Evolutionary conservation across 2,797 vertebrate genomes (phyloP).

Genomic region (Enteromius afrohamiltoni): DNA sequence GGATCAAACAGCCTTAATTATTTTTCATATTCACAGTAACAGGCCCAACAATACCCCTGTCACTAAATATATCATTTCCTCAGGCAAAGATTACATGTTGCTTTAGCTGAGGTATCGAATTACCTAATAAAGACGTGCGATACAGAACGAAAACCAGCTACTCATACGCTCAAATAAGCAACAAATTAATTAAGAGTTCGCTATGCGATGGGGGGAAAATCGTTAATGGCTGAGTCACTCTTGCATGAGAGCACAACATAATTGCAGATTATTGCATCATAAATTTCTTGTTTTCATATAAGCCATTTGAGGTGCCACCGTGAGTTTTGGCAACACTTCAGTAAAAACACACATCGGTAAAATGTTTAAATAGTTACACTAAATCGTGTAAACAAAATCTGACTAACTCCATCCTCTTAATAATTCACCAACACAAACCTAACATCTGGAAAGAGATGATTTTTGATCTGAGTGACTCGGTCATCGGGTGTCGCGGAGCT

Average conservation of each 20-base stretch:
- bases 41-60: constrained; percentile 69
- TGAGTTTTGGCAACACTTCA: constrained; percentile 38
- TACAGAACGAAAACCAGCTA: constrained; percentile 46
- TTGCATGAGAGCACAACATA: constrained; percentile 50
- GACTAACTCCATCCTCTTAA: not conserved
- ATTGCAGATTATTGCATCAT: constrained; percentile 58
- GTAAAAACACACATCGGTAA: constrained; percentile 26
- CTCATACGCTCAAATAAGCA: constrained; percentile 55
- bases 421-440: constrained; percentile 5
- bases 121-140: constrained; percentile 56
- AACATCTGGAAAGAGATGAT: constrained; percentile 24
- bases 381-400: constrained; percentile 2
- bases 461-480: constrained; percentile 35
- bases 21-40: constrained; percentile 81
- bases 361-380: constrained; percentile 32
- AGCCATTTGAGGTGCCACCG: constrained; percentile 36
- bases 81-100: constrained; percentile 60
- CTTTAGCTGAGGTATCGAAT: constrained; percentile 47
- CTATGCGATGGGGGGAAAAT: constrained; percentile 33
- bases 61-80: constrained; percentile 63
- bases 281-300: constrained; percentile 44
- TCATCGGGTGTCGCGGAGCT: constrained; percentile 33
- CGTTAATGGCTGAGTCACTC: constrained; percentile 56
- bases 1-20: constrained; percentile 79
- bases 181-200: constrained; percentile 63